Evolutionary conservation across 2,888 invertebrate species (phyloP).

Genomic region (Megamerina dolium): DNA sequence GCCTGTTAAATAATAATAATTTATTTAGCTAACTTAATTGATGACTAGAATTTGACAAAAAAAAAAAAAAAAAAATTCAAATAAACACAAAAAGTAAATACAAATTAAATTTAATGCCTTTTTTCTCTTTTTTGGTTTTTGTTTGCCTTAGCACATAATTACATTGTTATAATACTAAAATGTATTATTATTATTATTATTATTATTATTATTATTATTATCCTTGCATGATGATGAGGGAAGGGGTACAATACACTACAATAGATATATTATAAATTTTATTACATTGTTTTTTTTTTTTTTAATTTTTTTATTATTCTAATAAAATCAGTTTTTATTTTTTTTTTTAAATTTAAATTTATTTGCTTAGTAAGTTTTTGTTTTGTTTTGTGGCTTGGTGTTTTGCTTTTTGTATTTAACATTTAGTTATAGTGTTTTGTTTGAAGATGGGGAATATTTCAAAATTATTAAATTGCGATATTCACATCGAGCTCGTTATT

Average conservation of each 20-base stretch:
- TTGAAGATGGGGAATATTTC: no score
- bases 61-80: slow-evolving; percentile 3
- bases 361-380: slow-evolving; percentile 2
- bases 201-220: slow-evolving; percentile 5
- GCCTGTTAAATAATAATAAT: no score
- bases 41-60: not conserved
- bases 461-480: no score
- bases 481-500: no score
- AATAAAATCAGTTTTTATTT: slow-evolving; percentile 10
- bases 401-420: slow-evolving; percentile 14
- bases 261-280: slow-evolving; percentile 18
- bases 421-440: no score
- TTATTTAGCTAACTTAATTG: no score
- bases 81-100: not conserved
- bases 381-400: slow-evolving; percentile 4
- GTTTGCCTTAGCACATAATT: no score
- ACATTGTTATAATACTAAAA: slow-evolving; percentile 22
- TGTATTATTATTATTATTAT: slow-evolving; percentile 14
- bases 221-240: no score
- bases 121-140: no score
- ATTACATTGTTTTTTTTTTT: slow-evolving; percentile 16
- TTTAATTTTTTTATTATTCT: slow-evolving; percentile 15
- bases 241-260: no score
- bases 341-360: slow-evolving; percentile 8
- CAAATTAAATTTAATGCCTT: slow-evolving; percentile 11